These are phyloP conservation scores for Noctilio leporinus DNA, from an alignment of 2,113 vertebrate species.

Conservation along the genomic window DNA sequence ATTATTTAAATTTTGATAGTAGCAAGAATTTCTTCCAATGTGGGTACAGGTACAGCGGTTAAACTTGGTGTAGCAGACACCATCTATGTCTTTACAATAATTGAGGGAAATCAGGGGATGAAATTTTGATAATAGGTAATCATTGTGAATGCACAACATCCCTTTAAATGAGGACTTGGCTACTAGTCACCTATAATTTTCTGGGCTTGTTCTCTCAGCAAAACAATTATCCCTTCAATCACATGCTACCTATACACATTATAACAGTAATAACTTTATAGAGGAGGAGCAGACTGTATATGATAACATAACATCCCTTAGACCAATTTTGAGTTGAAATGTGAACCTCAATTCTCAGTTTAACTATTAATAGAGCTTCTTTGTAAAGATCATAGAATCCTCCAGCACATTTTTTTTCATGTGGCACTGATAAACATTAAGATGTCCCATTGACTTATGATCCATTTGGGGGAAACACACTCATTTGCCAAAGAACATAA, in stretches of 20 bases:
- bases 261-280: neutral
- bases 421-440: neutral
- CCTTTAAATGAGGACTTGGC: neutral
- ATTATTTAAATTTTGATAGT: neutral
- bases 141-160: neutral
- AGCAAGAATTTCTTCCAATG: neutral
- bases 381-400: neutral
- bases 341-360: neutral
- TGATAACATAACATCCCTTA: neutral
- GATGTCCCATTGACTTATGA: neutral
- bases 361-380: neutral
- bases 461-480: neutral
- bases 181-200: neutral
- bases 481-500: neutral
- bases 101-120: neutral
- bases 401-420: neutral
- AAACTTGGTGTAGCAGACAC: neutral
- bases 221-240: neutral
- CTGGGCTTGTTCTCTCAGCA: neutral
- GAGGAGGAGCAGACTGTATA: neutral
- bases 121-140: neutral
- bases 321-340: neutral
- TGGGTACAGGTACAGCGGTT: neutral
- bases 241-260: neutral
- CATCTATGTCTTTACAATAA: neutral